Conservation (phyloP, 2,797 vertebrate species). For the Emys orbicularis region DNA sequence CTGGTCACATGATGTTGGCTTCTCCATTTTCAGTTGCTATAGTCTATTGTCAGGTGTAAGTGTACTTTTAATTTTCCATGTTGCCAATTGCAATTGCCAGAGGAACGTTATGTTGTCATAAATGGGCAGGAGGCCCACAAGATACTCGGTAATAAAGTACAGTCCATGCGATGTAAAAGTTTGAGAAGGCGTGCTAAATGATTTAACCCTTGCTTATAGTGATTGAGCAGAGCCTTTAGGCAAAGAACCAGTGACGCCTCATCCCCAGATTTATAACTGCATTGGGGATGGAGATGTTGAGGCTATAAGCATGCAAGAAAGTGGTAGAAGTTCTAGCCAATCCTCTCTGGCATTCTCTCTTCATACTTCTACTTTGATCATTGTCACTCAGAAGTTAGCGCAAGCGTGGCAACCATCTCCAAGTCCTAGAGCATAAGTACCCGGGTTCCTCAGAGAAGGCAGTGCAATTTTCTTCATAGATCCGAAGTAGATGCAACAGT, state of each 20-base stretch:
- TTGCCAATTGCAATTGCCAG: background rate
- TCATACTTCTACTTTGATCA: background rate
- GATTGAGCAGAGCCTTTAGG: background rate
- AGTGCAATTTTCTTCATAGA: background rate
- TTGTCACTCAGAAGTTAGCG: background rate
- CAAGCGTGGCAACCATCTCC: background rate
- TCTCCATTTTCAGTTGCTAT: slow-evolving; percentile 25
- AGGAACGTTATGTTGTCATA: fast-evolving
- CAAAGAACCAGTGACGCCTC: background rate
- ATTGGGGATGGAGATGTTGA: background rate
- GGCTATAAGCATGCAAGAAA: background rate
- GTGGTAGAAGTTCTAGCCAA: background rate
- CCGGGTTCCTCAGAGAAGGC: background rate
- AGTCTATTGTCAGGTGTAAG: background rate
- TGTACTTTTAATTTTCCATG: background rate
- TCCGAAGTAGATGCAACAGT: background rate
- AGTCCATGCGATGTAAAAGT: background rate
- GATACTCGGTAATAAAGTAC: background rate
- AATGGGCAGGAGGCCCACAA: background rate
- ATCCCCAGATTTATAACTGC: background rate
- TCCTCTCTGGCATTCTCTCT: background rate
- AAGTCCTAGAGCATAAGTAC: background rate
- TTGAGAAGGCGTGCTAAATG: background rate
- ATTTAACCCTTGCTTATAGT: slow-evolving; percentile 15
- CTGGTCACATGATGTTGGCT: background rate